Conservation (phyloP, 2,113 vertebrate genomes). For the Triplophysa rosa region DNA sequence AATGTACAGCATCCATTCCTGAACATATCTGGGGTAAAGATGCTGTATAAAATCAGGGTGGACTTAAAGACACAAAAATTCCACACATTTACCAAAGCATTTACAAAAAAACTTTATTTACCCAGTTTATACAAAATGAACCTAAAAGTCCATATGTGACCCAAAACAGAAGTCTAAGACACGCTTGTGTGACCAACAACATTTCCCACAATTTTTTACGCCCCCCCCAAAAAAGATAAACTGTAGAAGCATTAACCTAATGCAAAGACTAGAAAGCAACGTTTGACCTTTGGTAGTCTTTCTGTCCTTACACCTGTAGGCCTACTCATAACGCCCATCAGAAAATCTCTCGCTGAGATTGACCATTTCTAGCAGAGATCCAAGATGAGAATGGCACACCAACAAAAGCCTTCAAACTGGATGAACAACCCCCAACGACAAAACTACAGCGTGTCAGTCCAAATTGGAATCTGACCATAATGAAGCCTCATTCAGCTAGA, state of each 20-base stretch:
- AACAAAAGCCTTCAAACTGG: conserved; percentile 40
- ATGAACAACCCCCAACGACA: conserved; percentile 32
- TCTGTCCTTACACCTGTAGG: conserved; percentile 14
- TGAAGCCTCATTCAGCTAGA: conserved; percentile 5
- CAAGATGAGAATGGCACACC: conserved; percentile 37
- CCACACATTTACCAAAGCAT: no score
- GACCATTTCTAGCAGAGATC: conserved; percentile 19
- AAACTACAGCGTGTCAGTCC: conserved; percentile 40
- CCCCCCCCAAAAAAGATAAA: no score
- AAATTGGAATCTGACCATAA: conserved; percentile 38
- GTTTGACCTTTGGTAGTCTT: conserved; percentile 26
- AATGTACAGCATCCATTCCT: not conserved
- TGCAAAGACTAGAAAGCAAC: not conserved
- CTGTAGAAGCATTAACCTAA: no score
- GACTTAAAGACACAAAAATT: not conserved
- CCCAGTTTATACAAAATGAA: no score
- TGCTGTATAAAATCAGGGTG: not conserved
- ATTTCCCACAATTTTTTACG: no score
- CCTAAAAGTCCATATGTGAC: no score
- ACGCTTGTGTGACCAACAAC: no score
- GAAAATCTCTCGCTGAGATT: not conserved
- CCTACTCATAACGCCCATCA: conserved; percentile 17
- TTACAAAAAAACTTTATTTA: no score
- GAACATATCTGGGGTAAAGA: not conserved
- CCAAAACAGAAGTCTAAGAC: no score